Conservation (phyloP, 2,113 vertebrate genomes). For the Tychaedon coryphoeus region DNA sequence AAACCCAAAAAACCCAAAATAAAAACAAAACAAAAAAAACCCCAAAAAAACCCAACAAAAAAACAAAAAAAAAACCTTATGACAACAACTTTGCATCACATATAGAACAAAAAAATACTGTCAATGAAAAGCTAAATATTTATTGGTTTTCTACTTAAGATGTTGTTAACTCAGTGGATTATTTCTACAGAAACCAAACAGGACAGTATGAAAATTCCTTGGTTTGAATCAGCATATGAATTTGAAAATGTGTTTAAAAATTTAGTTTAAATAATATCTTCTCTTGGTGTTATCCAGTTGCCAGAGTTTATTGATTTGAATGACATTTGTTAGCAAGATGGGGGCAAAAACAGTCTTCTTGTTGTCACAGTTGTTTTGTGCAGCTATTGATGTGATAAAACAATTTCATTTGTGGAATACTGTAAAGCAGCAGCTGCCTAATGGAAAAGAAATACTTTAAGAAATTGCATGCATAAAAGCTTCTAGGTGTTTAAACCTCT, state of each 20-base stretch:
- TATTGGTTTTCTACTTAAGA: not conserved
- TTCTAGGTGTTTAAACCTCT: constrained; percentile 68
- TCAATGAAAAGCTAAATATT: not conserved
- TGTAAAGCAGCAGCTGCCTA: constrained; percentile 59
- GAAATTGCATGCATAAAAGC: constrained; percentile 70
- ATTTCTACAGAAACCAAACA: not conserved
- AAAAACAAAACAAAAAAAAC: not conserved
- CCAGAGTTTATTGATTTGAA: constrained; percentile 53
- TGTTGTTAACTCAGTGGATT: not conserved
- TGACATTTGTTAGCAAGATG: constrained; percentile 26
- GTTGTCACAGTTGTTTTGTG: constrained; percentile 69
- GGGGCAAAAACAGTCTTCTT: not conserved
- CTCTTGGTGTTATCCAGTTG: not conserved
- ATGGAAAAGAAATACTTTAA: constrained; percentile 74
- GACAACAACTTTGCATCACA: not conserved
- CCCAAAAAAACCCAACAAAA: not conserved
- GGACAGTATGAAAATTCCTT: not conserved
- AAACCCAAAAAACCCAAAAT: no score
- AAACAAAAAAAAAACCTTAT: not conserved
- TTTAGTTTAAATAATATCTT: not conserved
- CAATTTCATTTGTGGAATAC: constrained; percentile 54
- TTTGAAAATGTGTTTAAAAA: constrained; percentile 9
- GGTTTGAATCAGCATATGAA: not conserved
- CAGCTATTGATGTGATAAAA: constrained; percentile 59
- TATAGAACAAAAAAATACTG: not conserved